These are phyloP conservation scores for Lithophane socia DNA, from an alignment of 2,888 invertebrate genomes.

Conservation along the genomic window DNA sequence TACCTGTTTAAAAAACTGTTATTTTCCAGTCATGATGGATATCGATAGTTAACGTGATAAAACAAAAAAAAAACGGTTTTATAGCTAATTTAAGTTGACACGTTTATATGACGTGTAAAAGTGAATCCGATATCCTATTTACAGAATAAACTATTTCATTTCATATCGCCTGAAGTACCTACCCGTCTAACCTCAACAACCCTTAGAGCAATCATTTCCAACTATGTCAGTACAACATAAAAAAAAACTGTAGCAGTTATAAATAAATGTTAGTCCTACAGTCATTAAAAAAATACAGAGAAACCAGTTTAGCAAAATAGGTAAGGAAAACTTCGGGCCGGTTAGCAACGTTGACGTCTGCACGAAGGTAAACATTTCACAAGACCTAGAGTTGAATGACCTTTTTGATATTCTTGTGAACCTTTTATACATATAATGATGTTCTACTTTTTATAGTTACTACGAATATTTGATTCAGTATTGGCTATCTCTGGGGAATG, in stretches of 20 bases:
- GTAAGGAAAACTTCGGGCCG: slow-evolving; percentile 53
- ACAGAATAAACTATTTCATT: too few species aligned
- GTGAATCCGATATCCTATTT: too few species aligned
- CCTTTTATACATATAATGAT: slow-evolving; percentile 21
- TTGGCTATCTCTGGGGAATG: slow-evolving; percentile 12
- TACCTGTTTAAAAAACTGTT: too few species aligned
- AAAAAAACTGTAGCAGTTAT: slow-evolving; percentile 50
- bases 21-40: too few species aligned
- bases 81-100: too few species aligned
- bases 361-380: slow-evolving; percentile 68
- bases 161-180: slow-evolving; percentile 9
- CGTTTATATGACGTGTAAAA: too few species aligned
- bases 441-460: slow-evolving; percentile 26
- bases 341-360: slow-evolving; percentile 58
- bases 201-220: slow-evolving; percentile 40
- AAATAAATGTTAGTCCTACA: slow-evolving; percentile 43
- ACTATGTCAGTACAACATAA: slow-evolving; percentile 6
- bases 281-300: slow-evolving; percentile 51
- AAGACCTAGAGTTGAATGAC: slow-evolving; percentile 65
- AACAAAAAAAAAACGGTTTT: too few species aligned
- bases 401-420: slow-evolving; percentile 58
- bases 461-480: slow-evolving; percentile 26
- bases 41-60: too few species aligned
- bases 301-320: slow-evolving; percentile 59
- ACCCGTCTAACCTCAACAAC: not conserved